Conservation (phyloP, 37 sponge, comb jelly and placozoan genomes). For the Spongilla lacustris region DNA sequence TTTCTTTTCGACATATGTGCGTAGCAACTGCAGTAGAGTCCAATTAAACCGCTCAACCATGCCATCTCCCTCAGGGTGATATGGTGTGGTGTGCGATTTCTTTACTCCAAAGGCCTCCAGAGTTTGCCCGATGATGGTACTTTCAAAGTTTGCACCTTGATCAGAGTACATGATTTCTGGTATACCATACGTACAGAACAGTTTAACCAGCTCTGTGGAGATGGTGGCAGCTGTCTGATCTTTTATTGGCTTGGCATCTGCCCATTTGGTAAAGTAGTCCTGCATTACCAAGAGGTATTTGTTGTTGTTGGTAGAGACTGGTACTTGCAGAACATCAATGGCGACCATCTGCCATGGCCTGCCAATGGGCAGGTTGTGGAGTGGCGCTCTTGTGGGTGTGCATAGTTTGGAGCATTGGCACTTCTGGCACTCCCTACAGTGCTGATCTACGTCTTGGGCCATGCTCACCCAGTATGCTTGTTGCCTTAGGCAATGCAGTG, state of each 20-base stretch:
- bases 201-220: constrained; percentile 8
- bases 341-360: constrained; percentile 23
- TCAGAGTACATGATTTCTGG: constrained; percentile 57
- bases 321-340: constrained; percentile 57
- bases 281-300: constrained; percentile 51
- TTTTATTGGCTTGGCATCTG: constrained; percentile 54
- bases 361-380: constrained; percentile 16
- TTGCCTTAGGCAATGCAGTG: constrained; percentile 39
- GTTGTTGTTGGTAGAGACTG: constrained; percentile 45
- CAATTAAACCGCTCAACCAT: constrained; percentile 76
- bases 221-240: constrained; percentile 49
- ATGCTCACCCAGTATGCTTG: constrained; percentile 65
- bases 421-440: constrained; percentile 48
- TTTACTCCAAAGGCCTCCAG: constrained; percentile 49
- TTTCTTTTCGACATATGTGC: constrained; percentile 43
- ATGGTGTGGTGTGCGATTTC: constrained; percentile 41
- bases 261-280: constrained; percentile 73
- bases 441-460: constrained; percentile 37
- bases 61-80: no score
- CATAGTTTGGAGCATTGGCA: constrained; percentile 39
- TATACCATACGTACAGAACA: constrained; percentile 25
- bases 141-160: constrained; percentile 73
- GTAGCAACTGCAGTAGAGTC: constrained; percentile 51
- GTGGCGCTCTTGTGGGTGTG: constrained; percentile 19
- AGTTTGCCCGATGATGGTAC: constrained; percentile 21